phyloP scores from a whole-genome alignment of 2,797 vertebrate species.

The Scleropages formosus region DNA sequence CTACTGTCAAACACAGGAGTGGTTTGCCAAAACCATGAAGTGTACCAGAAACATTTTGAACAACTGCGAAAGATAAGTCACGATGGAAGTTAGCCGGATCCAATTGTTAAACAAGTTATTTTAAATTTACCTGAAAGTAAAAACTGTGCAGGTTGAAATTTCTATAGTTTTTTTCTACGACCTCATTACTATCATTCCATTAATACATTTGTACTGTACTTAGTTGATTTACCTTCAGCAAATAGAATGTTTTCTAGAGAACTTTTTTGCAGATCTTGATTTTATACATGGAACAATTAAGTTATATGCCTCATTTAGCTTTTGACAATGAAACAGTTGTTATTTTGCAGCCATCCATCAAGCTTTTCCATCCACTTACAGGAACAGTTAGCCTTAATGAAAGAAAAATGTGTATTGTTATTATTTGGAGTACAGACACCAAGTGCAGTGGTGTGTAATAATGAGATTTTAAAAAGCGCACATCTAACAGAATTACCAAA shows the following conservation, averaged over 20 bases:
- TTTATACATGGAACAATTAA: slow-evolving; percentile 66
- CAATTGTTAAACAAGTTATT: no score
- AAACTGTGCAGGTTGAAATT: no score
- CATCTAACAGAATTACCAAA: no score
- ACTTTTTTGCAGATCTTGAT: slow-evolving; percentile 75
- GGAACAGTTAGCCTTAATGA: slow-evolving; percentile 55
- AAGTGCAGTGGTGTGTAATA: no score
- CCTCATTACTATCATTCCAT: not conserved
- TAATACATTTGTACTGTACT: slow-evolving; percentile 64
- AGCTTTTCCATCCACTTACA: slow-evolving; percentile 70
- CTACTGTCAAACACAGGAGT: no score
- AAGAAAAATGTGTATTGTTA: slow-evolving; percentile 12
- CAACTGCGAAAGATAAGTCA: no score
- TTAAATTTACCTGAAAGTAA: no score
- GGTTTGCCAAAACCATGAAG: no score
- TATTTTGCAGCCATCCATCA: slow-evolving; percentile 73
- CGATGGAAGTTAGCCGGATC: no score
- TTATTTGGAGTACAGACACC: slow-evolving; percentile 5
- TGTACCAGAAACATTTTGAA: no score
- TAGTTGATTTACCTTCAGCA: slow-evolving; percentile 63
- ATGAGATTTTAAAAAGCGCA: no score
- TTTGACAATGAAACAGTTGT: slow-evolving; percentile 82
- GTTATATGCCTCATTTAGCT: slow-evolving; percentile 75
- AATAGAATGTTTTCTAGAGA: slow-evolving; percentile 65
- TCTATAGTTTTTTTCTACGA: no score